These are phyloP conservation scores for Archocentrus centrarchus DNA, from an alignment of 2,113 vertebrate genomes.

Conservation along the genomic window DNA sequence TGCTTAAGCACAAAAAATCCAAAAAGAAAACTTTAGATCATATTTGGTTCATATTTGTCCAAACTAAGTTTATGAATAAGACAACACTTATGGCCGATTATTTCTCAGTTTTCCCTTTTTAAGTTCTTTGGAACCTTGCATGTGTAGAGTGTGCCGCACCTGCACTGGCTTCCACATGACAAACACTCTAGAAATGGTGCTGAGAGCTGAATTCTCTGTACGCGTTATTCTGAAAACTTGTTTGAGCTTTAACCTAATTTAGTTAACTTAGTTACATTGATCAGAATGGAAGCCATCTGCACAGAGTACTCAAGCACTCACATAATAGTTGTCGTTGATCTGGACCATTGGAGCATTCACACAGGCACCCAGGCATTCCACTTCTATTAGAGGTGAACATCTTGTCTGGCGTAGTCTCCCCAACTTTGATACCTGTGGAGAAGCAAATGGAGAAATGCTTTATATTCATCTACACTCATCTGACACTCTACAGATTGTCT, in stretches of 20 bases:
- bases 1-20: constrained; percentile 3
- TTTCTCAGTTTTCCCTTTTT: neutral
- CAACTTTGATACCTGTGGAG: constrained; percentile 91
- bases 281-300: constrained; percentile 4
- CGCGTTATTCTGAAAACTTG: constrained; percentile 17
- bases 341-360: constrained; percentile 99
- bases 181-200: neutral
- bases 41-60: neutral
- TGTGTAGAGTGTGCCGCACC: neutral
- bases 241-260: constrained; percentile 47
- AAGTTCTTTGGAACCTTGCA: neutral
- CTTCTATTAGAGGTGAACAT: constrained; percentile 95
- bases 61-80: neutral
- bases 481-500: constrained; percentile 21
- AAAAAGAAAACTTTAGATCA: neutral
- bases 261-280: constrained; percentile 21
- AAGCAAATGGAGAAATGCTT: constrained; percentile 14
- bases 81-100: neutral
- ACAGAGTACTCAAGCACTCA: constrained; percentile 81
- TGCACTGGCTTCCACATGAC: neutral
- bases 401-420: constrained; percentile 95
- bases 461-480: neutral
- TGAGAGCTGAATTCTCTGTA: neutral
- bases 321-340: constrained; percentile 99
- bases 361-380: constrained; percentile 97